Conservation (phyloP, 1,140 invertebrate genomes). For the Listronotus bonariensis region DNA sequence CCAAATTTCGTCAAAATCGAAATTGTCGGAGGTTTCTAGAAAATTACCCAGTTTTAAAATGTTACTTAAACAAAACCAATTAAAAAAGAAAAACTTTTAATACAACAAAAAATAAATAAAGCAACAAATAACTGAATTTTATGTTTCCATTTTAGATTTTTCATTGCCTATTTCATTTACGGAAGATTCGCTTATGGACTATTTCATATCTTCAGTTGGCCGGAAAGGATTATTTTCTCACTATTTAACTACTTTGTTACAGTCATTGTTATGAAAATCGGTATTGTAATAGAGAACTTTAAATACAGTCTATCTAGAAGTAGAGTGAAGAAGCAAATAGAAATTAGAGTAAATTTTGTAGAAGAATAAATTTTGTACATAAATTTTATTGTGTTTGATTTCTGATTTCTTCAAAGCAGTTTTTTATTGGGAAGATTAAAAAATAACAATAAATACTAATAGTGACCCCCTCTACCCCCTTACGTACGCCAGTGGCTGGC, state of each 20-base stretch:
- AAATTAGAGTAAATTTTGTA: neutral
- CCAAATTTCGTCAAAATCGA: no score
- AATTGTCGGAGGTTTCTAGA: no score
- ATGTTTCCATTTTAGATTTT: slow-evolving; percentile 15
- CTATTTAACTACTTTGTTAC: slow-evolving; percentile 18
- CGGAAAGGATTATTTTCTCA: slow-evolving; percentile 24
- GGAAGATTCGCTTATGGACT: slow-evolving; percentile 27
- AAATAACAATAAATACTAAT: no score
- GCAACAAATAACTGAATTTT: neutral
- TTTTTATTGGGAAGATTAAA: no score
- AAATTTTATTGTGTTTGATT: no score
- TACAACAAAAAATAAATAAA: neutral
- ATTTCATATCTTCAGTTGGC: slow-evolving; percentile 29
- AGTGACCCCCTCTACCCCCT: no score
- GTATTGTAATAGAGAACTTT: slow-evolving; percentile 24
- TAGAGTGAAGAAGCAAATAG: neutral
- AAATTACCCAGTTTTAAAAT: no score
- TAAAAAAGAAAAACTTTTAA: no score
- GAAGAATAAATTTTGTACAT: no score
- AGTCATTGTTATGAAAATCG: slow-evolving; percentile 17
- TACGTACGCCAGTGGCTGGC: no score
- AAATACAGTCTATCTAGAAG: slow-evolving; percentile 10
- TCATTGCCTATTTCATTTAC: slow-evolving; percentile 18
- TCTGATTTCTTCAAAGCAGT: no score
- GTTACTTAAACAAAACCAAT: no score